A percentile compares a stretch with the other conserved stretches of the same genome.
These are phyloP conservation scores for Bombus turneri DNA, from an alignment of 1,140 invertebrate genomes.

Conservation along the genomic window DNA sequence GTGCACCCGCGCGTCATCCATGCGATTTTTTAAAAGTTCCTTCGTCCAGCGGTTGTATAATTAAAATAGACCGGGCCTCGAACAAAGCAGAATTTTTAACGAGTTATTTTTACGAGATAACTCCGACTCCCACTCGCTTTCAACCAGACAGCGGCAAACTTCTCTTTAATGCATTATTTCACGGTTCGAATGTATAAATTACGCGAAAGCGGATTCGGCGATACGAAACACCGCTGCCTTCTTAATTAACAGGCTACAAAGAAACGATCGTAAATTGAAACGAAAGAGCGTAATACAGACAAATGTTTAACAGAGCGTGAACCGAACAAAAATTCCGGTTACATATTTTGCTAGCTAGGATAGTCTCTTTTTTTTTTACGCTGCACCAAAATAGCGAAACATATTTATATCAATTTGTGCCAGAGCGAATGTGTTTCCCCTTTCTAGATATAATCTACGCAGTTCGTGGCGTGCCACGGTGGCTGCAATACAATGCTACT, in stretches of 20 bases:
- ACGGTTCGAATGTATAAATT: neutral
- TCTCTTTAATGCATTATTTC: slow-evolving; percentile 19
- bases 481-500: neutral
- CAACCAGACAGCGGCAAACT: neutral
- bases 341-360: neutral
- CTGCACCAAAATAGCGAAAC: neutral
- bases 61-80: slow-evolving; percentile 16
- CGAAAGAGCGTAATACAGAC: neutral
- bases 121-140: neutral
- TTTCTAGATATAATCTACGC: slow-evolving; percentile 20
- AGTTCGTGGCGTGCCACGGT: neutral
- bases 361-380: too few relatives aligned
- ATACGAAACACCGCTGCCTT: neutral
- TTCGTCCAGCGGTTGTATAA: slow-evolving; percentile 9
- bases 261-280: neutral
- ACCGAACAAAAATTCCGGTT: neutral
- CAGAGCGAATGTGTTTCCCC: neutral
- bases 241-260: slow-evolving; percentile 18
- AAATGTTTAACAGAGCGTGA: neutral
- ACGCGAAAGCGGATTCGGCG: neutral
- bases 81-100: slow-evolving; percentile 42
- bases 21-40: slow-evolving; percentile 2
- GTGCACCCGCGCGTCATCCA: neutral
- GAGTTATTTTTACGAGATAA: slow-evolving; percentile 45
- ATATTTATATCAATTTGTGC: slow-evolving; percentile 35